phyloP scores from a whole-genome alignment of 1,140 invertebrate genomes.

The Zaprionus ornatus region DNA sequence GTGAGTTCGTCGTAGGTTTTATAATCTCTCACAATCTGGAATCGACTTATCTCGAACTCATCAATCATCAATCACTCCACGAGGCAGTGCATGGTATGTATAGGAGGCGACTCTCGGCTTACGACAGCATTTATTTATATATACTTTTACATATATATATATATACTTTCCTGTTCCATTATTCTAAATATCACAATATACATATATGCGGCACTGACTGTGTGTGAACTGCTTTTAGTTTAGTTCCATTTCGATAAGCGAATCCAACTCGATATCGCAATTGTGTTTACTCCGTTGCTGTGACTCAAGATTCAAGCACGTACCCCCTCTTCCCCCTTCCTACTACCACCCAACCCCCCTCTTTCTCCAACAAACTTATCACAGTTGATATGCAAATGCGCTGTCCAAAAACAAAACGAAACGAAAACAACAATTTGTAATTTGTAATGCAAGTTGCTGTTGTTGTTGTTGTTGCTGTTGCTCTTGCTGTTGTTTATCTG shows the following conservation, averaged over 20 bases:
- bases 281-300: slow-evolving; percentile 27
- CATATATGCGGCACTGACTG: slow-evolving; percentile 1
- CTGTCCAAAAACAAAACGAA: slow-evolving; percentile 58
- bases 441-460: slow-evolving; percentile 63
- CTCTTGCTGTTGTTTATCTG: slow-evolving; percentile 66
- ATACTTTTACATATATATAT: background rate
- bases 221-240: slow-evolving; percentile 19
- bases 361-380: slow-evolving; percentile 5
- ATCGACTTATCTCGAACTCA: slow-evolving; percentile 3
- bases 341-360: no score
- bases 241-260: slow-evolving; percentile 36
- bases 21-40: background rate
- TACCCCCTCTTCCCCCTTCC: background rate
- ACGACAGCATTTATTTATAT: background rate
- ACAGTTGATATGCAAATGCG: slow-evolving; percentile 71
- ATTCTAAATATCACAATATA: slow-evolving; percentile 36
- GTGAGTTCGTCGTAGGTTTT: background rate
- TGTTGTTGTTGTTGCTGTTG: slow-evolving; percentile 29
- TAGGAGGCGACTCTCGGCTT: background rate
- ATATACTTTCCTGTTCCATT: slow-evolving; percentile 16
- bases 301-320: slow-evolving; percentile 32
- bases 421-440: slow-evolving; percentile 69
- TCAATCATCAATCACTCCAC: slow-evolving; percentile 4
- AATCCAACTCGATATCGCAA: slow-evolving; percentile 31
- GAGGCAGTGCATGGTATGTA: background rate